Percentiles rank a stretch among this genome's conserved stretches.
These are phyloP conservation scores for Rhopalosiphum nymphaeae DNA, from an alignment of 2,888 invertebrate species.

Conservation along the genomic window DNA sequence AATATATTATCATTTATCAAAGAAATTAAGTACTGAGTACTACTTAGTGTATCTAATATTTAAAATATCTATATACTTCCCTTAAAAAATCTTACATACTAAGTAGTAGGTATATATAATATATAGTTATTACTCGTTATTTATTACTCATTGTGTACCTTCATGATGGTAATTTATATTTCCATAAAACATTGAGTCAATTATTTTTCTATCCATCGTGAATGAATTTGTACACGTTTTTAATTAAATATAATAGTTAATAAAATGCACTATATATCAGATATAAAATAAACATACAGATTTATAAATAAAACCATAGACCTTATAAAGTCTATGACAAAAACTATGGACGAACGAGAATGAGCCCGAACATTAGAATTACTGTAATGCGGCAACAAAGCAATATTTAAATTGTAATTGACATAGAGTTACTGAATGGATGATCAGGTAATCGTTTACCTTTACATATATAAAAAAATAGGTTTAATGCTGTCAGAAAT, in stretches of 20 bases:
- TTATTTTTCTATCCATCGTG: not conserved
- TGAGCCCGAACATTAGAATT: not conserved
- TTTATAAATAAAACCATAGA: no score
- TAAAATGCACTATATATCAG: not conserved
- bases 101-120: no score
- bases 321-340: no score
- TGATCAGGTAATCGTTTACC: not conserved
- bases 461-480: no score
- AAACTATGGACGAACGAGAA: not conserved
- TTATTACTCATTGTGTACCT: not conserved
- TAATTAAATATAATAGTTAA: not conserved
- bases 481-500: no score
- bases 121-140: no score
- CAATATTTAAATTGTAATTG: not conserved
- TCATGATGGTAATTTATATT: not conserved
- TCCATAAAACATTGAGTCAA: not conserved
- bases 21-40: no score
- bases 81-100: no score
- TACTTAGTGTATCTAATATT: no score
- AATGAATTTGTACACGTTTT: not conserved
- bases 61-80: no score
- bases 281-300: not conserved
- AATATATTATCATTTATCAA: no score
- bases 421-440: not conserved
- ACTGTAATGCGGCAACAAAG: not conserved